Base-by-base conservation (phyloP, 2,797 vertebrate species). In the Ptychobarbus kaznakovi region DNA sequence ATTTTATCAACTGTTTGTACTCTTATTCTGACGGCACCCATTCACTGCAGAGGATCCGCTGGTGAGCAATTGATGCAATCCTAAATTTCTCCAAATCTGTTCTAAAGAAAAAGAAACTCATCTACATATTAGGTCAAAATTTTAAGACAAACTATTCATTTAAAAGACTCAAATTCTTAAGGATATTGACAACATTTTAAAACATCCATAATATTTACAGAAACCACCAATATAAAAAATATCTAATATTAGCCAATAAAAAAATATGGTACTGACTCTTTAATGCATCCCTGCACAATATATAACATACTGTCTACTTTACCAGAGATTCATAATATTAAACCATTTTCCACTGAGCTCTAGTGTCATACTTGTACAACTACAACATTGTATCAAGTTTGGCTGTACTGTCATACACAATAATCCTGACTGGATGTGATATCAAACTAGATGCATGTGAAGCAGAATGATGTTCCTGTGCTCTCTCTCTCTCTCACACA, bases 391-490 rank as follows among this genome's bases (percentile, higher is more conserved):
- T 10, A 83, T 68, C 49, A 77, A 15, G 61, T 83, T 66, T 66
- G 61, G 22, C 28, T 53, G 9, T 51, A 25, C 32, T 78, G 49
- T 69, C 22, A 66, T 69, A 68, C 51, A 78, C 35, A 70, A 70
- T 84, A 32, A 38, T 69, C n/a, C 66, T 56, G 40, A 28, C 56
- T 78, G n/a, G 25, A 79, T 46, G 83, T 70, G 75, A 79, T 46
- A 79, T 70, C 56, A 63, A 28, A 80, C 28, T 66, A 65, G 58
- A 79, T 28, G 28, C 56, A 82, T 80, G 79, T 88, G 63, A 87
- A 82, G 49, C 72, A 77, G 63, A 56, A 75, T 38, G 42, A 81
- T 66, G 79, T 53, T 20, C 9, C 25, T 10, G 28, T 72, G n/a
- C 61, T 58, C 81, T 58, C 53, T 66, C 72, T 63, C 49, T 73